Evolutionary conservation across 2,113 vertebrate species (phyloP), one percentile per base, ranked within the genome.

Genomic region (Heterochromis multidens): DNA sequence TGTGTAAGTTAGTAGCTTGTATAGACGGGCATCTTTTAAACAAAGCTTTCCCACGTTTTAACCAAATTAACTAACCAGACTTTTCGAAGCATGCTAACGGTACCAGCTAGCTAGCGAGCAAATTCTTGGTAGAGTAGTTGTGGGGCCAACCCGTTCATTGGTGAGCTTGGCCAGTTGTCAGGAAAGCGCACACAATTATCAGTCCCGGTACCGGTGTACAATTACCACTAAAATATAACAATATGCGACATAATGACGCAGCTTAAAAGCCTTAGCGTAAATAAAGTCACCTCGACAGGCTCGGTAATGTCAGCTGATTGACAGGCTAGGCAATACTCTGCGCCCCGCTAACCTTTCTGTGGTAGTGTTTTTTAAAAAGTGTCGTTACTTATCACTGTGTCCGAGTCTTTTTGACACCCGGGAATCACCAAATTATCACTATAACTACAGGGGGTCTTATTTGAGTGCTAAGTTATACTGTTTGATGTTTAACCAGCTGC

Each of bases 1-100:
- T 95, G 95, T 94, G 95, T 96, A 87, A 95, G 95, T 94, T 59
- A 58, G 37, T 4, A 16, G 1, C 1, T 1, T 33, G 12, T 16
- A 74, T 3, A 29, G 3, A 7, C 6, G 1, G 6, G 10, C 13
- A 23, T 7, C 5, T 25, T 21, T 57, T 2, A 17, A 21, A 65
- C 1, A 40, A 5, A 23, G n/a, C 1, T 12, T 27, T 4, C 35
- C 6, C 6, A 33, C 8, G 1, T 57, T 4, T 31, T 7, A 7
- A 17, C 5, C 3, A 10, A 23, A 72, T 56, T 21, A 57, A 23
- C 2, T 16, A 23, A 77, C 37, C 2, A 19, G 33, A 60, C 29
- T 23, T 60, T 65, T 5, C 3, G 2, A 19, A 31, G 27, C 29
- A 63, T 31, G 93, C 80, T 88, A 90, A 81, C 43, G 16, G 27